phyloP scores from a whole-genome alignment of 2,797 vertebrate species.

The Gastrophryne carolinensis region DNA sequence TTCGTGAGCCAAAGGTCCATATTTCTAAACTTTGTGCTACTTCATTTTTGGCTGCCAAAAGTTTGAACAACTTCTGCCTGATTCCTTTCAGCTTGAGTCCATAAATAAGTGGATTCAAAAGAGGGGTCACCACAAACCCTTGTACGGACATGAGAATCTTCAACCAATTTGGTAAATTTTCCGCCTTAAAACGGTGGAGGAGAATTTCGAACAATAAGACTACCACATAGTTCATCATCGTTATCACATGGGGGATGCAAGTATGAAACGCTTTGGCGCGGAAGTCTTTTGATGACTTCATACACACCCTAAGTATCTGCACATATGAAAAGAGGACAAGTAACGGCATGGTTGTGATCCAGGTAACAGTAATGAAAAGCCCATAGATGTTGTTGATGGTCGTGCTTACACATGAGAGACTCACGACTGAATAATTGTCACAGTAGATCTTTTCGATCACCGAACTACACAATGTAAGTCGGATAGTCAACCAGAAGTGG shows the following conservation, averaged over 20 bases:
- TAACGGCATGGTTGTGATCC: neutral
- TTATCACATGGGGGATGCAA: neutral
- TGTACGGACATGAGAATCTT: neutral
- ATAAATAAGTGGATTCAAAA: constrained; percentile 30
- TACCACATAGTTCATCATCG: neutral
- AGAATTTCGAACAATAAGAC: neutral
- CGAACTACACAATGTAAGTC: constrained; percentile 1
- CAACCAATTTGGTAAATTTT: neutral
- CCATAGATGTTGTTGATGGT: constrained; percentile 21
- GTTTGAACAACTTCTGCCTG: neutral
- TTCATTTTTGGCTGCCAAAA: too few species aligned
- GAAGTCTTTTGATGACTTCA: neutral
- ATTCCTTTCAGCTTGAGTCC: constrained; percentile 9
- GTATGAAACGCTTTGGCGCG: neutral
- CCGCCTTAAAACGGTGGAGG: neutral
- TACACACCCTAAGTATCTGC: neutral
- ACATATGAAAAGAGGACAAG: constrained; percentile 8
- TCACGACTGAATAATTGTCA: constrained; percentile 33
- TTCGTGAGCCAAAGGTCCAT: too few species aligned
- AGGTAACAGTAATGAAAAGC: neutral
- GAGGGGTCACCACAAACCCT: neutral
- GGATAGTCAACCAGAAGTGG: neutral
- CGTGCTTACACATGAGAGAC: constrained; percentile 20
- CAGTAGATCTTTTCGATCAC: constrained; percentile 22
- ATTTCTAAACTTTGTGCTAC: too few species aligned